Percentiles rank a stretch among this genome's conserved stretches.
phyloP scores from a whole-genome alignment of 2,888 invertebrate genomes.

The Aquatica leii region DNA sequence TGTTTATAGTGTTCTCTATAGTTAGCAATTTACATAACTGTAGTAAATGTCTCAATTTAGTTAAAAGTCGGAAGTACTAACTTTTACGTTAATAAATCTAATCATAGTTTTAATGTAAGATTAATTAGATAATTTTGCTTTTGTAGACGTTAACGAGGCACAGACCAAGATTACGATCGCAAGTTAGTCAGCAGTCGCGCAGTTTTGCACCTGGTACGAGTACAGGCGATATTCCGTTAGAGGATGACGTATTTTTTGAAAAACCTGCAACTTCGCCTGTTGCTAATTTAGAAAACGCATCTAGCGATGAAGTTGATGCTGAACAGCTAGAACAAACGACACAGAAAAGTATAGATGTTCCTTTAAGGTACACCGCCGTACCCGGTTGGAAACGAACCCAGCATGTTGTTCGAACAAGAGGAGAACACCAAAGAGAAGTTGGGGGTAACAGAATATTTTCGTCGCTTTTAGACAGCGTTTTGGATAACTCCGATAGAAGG shows the following conservation, averaged over 20 bases:
- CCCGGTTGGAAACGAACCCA: slow-evolving; percentile 64
- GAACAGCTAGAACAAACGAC: slow-evolving; percentile 31
- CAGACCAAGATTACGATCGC: slow-evolving; percentile 67
- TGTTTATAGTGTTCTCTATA: slow-evolving; percentile 7
- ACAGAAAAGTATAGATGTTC: slow-evolving; percentile 59
- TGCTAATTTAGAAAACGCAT: slow-evolving; percentile 58
- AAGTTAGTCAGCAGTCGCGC: slow-evolving; percentile 73
- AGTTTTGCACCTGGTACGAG: slow-evolving; percentile 69
- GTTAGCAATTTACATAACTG: slow-evolving; percentile 12
- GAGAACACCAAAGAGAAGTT: slow-evolving; percentile 50
- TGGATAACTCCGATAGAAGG: slow-evolving; percentile 90
- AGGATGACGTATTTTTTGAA: slow-evolving; percentile 34
- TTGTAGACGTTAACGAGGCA: slow-evolving; percentile 69
- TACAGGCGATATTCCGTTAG: slow-evolving; percentile 31
- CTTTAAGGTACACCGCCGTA: slow-evolving; percentile 43
- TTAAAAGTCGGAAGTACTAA: background rate
- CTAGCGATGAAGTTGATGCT: slow-evolving; percentile 48
- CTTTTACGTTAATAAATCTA: too few species aligned
- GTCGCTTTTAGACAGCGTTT: slow-evolving; percentile 82
- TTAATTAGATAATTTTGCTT: background rate
- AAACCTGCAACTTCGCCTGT: slow-evolving; percentile 53
- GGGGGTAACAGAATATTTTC: slow-evolving; percentile 79
- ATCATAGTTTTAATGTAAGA: too few species aligned
- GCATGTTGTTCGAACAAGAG: slow-evolving; percentile 61
- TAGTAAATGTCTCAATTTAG: background rate